phyloP scores from a whole-genome alignment of 2,797 vertebrate species.

The Poliocrania exsul region DNA sequence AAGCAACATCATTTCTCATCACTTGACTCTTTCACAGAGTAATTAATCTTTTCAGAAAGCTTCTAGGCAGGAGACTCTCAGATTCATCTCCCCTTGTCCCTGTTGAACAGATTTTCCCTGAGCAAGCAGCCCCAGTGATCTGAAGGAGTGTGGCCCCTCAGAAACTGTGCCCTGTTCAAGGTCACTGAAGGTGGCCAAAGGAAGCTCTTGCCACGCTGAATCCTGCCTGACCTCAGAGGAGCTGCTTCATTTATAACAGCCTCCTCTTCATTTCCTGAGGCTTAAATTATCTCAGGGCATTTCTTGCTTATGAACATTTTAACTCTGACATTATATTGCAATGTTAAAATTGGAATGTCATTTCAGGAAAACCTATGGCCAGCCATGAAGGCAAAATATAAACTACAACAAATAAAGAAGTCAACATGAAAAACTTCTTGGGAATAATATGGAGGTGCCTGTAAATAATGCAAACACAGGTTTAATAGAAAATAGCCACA shows the following conservation, averaged over 20 bases:
- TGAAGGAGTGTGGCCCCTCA: not conserved
- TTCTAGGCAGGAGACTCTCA: not conserved
- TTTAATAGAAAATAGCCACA: slow-evolving; percentile 20
- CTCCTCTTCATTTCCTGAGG: not conserved
- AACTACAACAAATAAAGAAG: slow-evolving; percentile 22
- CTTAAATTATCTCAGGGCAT: not conserved
- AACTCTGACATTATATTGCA: not conserved
- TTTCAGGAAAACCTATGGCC: slow-evolving; percentile 17
- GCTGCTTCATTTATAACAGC: not conserved
- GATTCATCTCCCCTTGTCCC: not conserved
- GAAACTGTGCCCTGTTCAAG: not conserved
- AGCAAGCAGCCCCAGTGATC: not conserved
- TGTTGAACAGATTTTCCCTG: not conserved
- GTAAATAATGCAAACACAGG: slow-evolving; percentile 2
- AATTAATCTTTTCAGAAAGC: slow-evolving; percentile 38
- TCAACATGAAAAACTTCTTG: slow-evolving; percentile 8
- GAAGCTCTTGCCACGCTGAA: not conserved
- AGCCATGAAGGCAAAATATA: not conserved
- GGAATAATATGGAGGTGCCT: not conserved
- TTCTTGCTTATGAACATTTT: not conserved
- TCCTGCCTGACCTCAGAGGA: not conserved
- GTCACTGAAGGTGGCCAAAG: not conserved
- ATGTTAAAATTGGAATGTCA: slow-evolving; percentile 37
- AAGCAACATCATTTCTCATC: slow-evolving; percentile 33
- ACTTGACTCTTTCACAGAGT: not conserved